Conservation (phyloP, 2,888 invertebrate genomes). For the Macaria notata region DNA sequence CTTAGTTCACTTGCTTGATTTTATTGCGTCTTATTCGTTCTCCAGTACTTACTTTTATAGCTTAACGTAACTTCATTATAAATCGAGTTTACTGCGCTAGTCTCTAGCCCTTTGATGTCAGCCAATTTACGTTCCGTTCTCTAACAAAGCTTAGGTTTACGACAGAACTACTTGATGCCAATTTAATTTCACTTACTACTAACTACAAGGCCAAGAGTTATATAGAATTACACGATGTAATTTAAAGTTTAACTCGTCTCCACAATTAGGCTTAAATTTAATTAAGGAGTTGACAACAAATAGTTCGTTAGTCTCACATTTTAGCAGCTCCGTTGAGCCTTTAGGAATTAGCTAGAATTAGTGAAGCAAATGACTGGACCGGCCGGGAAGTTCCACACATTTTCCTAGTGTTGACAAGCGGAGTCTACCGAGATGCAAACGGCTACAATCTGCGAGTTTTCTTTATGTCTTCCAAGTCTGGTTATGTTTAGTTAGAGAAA, state of each 20-base stretch:
- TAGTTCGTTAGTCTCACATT: constrained; percentile 28
- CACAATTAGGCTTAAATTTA: constrained; percentile 18
- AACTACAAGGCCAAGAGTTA: constrained; percentile 14
- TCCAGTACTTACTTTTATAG: not conserved
- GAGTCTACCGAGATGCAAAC: constrained; percentile 33
- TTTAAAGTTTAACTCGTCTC: constrained; percentile 13
- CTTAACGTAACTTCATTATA: not conserved
- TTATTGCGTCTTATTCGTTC: not conserved
- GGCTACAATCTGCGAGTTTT: constrained; percentile 20
- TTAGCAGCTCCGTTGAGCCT: constrained; percentile 30
- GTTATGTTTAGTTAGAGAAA: not conserved
- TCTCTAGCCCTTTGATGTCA: not conserved
- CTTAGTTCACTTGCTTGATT: constrained; percentile 1
- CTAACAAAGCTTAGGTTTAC: not conserved
- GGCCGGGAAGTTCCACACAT: constrained; percentile 49
- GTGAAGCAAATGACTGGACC: constrained; percentile 58
- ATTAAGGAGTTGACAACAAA: constrained; percentile 28
- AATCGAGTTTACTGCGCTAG: not conserved
- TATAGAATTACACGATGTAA: constrained; percentile 8
- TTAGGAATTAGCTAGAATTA: constrained; percentile 57
- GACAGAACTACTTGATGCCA: constrained; percentile 1
- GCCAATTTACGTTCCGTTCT: not conserved
- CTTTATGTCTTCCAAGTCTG: constrained; percentile 32
- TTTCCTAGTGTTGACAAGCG: constrained; percentile 61
- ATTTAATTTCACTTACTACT: constrained; percentile 5